Conservation (phyloP, 2,113 vertebrate species). For the Urocolius indicus region DNA sequence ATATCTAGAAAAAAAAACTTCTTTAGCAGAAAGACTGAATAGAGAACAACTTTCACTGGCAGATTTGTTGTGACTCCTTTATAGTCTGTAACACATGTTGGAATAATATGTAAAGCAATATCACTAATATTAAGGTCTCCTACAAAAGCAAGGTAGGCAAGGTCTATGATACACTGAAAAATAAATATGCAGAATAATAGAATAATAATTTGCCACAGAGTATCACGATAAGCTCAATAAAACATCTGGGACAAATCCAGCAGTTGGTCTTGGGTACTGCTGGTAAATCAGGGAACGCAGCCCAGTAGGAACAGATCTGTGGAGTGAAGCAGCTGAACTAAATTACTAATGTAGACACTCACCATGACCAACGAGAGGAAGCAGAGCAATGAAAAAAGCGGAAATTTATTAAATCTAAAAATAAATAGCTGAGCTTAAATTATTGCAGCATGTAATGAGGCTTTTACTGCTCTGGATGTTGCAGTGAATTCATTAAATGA, state of each 20-base stretch:
- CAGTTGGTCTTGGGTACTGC: background rate
- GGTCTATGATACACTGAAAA: conserved; percentile 13
- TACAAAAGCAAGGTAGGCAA: conserved; percentile 3
- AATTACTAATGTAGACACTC: background rate
- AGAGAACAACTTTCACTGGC: background rate
- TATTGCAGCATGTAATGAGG: background rate
- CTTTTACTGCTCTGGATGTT: background rate
- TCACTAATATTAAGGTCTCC: background rate
- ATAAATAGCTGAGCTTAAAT: conserved; percentile 5
- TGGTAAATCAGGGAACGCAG: background rate
- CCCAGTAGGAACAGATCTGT: background rate
- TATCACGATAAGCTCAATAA: conserved; percentile 32
- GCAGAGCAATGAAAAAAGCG: background rate
- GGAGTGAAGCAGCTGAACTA: background rate
- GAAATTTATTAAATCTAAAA: background rate
- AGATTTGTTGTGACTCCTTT: conserved; percentile 11
- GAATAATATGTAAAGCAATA: conserved; percentile 35
- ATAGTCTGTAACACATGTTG: conserved; percentile 15
- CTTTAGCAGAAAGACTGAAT: conserved; percentile 10
- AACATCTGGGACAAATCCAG: background rate
- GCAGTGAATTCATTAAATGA: background rate
- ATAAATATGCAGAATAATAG: conserved; percentile 27
- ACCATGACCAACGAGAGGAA: background rate
- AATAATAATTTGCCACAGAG: conserved; percentile 33
- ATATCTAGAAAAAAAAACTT: conserved; percentile 38